These are phyloP conservation scores for Cinclus mexicanus DNA, from an alignment of 2,113 vertebrate genomes.

Conservation along the genomic window DNA sequence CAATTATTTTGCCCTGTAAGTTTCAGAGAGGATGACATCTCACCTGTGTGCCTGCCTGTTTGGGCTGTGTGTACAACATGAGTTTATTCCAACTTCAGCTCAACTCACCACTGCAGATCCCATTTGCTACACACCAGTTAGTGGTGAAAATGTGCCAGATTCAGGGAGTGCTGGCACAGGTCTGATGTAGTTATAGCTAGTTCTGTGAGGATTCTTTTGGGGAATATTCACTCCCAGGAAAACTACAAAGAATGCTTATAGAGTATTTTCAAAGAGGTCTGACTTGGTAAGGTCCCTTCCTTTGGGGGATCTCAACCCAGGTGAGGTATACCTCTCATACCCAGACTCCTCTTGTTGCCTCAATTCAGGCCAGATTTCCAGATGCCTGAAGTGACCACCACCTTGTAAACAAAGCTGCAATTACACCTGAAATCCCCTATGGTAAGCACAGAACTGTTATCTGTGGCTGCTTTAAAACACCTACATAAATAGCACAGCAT, in stretches of 20 bases:
- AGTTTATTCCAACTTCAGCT: not conserved
- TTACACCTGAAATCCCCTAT: not conserved
- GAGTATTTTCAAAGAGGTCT: not conserved
- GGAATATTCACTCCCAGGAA: not conserved
- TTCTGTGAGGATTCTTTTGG: not conserved
- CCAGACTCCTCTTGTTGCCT: not conserved
- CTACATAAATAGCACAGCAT: not conserved
- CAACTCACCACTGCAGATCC: not conserved
- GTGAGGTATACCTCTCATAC: not conserved
- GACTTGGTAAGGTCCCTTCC: not conserved
- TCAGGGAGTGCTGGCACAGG: not conserved
- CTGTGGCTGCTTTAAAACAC: not conserved
- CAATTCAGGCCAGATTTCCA: not conserved
- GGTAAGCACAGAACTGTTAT: not conserved
- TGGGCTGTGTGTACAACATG: not conserved
- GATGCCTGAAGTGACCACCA: not conserved
- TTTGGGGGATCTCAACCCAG: fast-evolving
- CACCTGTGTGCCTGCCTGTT: not conserved
- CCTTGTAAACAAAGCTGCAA: not conserved
- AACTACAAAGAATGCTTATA: not conserved
- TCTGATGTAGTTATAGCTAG: not conserved
- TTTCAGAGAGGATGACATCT: not conserved
- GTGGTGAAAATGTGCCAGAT: not conserved
- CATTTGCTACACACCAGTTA: not conserved
- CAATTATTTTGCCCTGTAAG: not conserved